Percentiles rank a stretch among this genome's conserved stretches.
Conservation (phyloP, 2,113 vertebrate genomes). For the Podilymbus podiceps region DNA sequence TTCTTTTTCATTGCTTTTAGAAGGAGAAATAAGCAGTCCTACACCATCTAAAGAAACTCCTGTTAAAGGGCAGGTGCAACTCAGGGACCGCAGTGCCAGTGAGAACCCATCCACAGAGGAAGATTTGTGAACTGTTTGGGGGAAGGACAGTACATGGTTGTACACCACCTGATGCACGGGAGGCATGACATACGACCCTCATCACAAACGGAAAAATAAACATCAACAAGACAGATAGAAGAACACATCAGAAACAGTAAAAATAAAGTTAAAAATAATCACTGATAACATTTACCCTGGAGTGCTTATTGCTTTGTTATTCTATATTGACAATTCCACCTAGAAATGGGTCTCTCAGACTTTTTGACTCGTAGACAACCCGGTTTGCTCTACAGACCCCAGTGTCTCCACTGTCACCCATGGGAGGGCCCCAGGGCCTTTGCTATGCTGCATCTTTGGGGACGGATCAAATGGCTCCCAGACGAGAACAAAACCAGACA, state of each 20-base stretch:
- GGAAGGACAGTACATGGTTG: background rate
- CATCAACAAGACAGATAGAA: slow-evolving; percentile 65
- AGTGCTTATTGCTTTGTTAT: slow-evolving; percentile 50
- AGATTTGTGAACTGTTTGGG: background rate
- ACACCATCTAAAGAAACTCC: background rate
- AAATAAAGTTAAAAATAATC: slow-evolving; percentile 56
- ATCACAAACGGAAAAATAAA: slow-evolving; percentile 21
- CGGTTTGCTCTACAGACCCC: background rate
- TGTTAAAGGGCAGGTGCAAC: background rate
- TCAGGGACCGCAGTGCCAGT: background rate
- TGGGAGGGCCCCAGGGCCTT: slow-evolving; percentile 35
- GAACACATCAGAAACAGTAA: slow-evolving; percentile 63
- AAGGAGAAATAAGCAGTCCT: background rate
- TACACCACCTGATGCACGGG: slow-evolving; percentile 41
- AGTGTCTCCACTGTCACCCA: slow-evolving; percentile 23
- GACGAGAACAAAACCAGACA: slow-evolving; percentile 66
- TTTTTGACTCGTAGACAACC: slow-evolving; percentile 44
- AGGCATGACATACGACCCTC: slow-evolving; percentile 53
- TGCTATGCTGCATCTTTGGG: background rate
- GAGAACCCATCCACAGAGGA: background rate
- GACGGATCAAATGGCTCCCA: slow-evolving; percentile 53
- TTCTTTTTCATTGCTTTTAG: background rate
- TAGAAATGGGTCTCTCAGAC: slow-evolving; percentile 35
- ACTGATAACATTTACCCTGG: slow-evolving; percentile 43
- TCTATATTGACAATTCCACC: slow-evolving; percentile 51